Conservation (phyloP, 2,888 invertebrate species). For the Hydropsyche betteni region DNA sequence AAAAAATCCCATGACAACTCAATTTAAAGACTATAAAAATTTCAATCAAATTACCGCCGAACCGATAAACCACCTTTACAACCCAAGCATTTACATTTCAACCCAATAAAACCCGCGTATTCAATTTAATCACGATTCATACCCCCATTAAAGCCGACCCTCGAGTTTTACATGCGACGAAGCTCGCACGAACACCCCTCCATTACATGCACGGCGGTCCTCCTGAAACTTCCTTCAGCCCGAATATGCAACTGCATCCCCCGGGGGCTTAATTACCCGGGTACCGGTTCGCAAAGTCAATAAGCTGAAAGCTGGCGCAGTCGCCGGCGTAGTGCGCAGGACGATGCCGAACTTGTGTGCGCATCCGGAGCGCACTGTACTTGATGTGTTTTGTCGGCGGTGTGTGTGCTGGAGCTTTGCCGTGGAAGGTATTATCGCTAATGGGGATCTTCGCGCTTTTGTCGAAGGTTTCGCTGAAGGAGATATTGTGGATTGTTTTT, state of each 20-base stretch:
- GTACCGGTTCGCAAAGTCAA: slow-evolving; percentile 2
- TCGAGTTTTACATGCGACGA: no score
- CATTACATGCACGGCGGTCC: no score
- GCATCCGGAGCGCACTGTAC: not conserved
- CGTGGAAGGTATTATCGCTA: not conserved
- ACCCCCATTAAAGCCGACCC: no score
- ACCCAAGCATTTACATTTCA: no score
- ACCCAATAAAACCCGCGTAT: no score
- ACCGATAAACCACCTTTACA: not conserved
- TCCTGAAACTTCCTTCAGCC: no score
- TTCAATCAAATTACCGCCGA: no score
- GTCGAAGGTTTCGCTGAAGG: not conserved
- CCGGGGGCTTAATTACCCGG: slow-evolving; percentile 18
- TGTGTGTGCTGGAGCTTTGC: not conserved
- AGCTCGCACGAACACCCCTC: no score
- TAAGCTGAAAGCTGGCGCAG: not conserved
- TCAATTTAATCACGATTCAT: no score
- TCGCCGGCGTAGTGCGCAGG: not conserved
- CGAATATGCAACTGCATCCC: slow-evolving; percentile 11
- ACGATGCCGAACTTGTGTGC: not conserved
- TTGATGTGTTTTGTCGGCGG: not conserved
- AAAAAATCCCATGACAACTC: no score
- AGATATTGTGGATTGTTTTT: not conserved
- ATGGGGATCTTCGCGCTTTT: slow-evolving; percentile 20
- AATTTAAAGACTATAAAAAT: no score